A percentile compares a stretch with the other conserved stretches of the same genome.
Conservation (phyloP, 1,140 invertebrate genomes). For the Drosophila yakuba region DNA sequence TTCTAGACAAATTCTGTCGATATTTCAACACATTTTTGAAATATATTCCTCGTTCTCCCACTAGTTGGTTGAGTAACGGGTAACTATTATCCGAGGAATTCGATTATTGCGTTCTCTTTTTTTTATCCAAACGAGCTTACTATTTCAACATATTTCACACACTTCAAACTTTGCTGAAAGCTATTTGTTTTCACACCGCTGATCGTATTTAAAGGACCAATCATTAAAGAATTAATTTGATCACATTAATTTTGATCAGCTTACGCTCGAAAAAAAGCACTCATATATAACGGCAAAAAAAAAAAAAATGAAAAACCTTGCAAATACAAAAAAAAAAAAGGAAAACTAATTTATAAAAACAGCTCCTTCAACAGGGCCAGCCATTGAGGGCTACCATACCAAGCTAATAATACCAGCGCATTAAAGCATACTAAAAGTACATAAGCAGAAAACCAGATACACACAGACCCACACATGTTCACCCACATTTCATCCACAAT, state of each 20-base stretch:
- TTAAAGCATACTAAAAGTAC: conserved; percentile 40
- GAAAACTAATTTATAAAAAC: conserved; percentile 20
- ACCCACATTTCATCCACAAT: conserved; percentile 78
- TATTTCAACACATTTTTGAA: too few species aligned
- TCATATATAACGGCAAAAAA: conserved; percentile 67
- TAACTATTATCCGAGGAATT: too few species aligned
- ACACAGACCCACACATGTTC: conserved; percentile 29
- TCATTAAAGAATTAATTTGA: conserved; percentile 30
- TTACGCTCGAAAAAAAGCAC: conserved; percentile 55
- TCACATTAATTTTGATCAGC: conserved; percentile 45
- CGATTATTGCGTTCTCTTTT: too few species aligned
- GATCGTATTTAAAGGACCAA: conserved; percentile 60
- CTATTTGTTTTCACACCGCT: not conserved
- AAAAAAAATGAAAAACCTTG: conserved; percentile 29
- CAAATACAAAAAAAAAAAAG: conserved; percentile 7
- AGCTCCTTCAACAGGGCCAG: conserved; percentile 37
- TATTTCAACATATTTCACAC: not conserved
- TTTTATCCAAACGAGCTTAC: too few species aligned
- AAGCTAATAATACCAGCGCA: conserved; percentile 42
- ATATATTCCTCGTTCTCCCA: too few species aligned
- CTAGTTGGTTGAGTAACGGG: too few species aligned
- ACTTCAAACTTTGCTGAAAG: conserved; percentile 20
- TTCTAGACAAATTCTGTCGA: too few species aligned
- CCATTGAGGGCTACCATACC: conserved; percentile 31
- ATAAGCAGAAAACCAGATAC: not conserved